Conservation (phyloP, 1,140 invertebrate genomes). For the Leptopilina boulardi region DNA sequence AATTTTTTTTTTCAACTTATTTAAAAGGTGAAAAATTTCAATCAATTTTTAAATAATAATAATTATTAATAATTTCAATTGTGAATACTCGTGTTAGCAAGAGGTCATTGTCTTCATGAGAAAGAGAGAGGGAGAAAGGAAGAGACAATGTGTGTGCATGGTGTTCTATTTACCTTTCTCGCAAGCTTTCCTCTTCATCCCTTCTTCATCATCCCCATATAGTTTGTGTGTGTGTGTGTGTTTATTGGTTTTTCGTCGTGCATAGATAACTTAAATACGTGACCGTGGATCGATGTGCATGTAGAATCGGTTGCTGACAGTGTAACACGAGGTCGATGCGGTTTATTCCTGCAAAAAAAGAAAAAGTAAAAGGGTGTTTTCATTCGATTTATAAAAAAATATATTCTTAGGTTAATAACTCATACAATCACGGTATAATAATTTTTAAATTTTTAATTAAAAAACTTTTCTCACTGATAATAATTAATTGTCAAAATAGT, state of each 20-base stretch:
- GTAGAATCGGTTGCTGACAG: slow-evolving; percentile 17
- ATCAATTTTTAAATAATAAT: neutral
- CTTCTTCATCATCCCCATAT: neutral
- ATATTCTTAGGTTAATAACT: no score
- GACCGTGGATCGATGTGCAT: neutral
- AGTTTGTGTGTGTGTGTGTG: neutral
- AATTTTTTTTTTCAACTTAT: neutral
- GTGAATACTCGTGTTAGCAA: neutral
- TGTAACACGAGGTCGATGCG: slow-evolving; percentile 8
- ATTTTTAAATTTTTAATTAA: no score
- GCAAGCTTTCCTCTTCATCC: neutral
- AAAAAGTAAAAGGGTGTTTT: neutral
- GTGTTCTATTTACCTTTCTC: slow-evolving; percentile 10
- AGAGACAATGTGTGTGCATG: no score
- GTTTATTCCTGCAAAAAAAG: slow-evolving; percentile 1
- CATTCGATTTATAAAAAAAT: neutral
- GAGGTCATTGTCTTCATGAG: neutral
- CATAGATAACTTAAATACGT: slow-evolving; percentile 19
- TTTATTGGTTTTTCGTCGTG: slow-evolving; percentile 19
- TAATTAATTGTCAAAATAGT: no score
- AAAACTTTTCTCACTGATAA: no score
- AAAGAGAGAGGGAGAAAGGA: neutral
- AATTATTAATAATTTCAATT: neutral
- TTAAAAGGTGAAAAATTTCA: neutral
- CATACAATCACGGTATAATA: no score